Evolutionary conservation across 2,113 vertebrate species (phyloP).

Genomic region (Eurypyga helias): DNA sequence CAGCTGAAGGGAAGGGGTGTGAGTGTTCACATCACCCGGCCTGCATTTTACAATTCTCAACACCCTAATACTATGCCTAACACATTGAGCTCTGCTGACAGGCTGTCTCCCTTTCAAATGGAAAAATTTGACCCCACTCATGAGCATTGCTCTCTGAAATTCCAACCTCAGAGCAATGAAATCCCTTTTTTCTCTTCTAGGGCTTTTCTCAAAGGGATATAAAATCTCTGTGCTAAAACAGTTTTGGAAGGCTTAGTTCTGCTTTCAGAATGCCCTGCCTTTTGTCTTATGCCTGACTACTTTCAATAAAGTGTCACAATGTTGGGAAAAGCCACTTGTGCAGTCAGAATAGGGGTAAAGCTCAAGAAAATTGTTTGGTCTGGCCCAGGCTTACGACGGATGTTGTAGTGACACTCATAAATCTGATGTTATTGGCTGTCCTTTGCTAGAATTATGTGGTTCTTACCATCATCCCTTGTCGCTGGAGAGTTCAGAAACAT

Average conservation of each 20-base stretch:
- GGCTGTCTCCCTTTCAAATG: background rate
- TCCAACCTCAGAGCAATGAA: background rate
- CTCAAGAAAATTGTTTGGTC: background rate
- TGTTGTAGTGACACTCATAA: background rate
- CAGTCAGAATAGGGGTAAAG: background rate
- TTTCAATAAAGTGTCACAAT: background rate
- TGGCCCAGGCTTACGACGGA: background rate
- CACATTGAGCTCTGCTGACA: background rate
- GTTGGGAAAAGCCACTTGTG: background rate
- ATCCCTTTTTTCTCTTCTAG: background rate
- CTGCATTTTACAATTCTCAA: background rate
- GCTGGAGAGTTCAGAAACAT: background rate
- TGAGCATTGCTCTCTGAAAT: background rate
- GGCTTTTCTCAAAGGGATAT: background rate
- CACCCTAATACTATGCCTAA: background rate
- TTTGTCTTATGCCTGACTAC: background rate
- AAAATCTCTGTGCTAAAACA: background rate
- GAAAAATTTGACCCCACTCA: background rate
- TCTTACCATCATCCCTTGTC: background rate
- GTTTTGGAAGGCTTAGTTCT: conserved; percentile 9
- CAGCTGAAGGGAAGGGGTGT: background rate
- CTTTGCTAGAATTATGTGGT: conserved; percentile 15
- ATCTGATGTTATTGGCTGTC: conserved; percentile 30
- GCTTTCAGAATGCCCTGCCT: background rate
- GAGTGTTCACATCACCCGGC: background rate